phyloP scores from a whole-genome alignment of 2,797 vertebrate species.

The Enteromius afrohamiltoni region DNA sequence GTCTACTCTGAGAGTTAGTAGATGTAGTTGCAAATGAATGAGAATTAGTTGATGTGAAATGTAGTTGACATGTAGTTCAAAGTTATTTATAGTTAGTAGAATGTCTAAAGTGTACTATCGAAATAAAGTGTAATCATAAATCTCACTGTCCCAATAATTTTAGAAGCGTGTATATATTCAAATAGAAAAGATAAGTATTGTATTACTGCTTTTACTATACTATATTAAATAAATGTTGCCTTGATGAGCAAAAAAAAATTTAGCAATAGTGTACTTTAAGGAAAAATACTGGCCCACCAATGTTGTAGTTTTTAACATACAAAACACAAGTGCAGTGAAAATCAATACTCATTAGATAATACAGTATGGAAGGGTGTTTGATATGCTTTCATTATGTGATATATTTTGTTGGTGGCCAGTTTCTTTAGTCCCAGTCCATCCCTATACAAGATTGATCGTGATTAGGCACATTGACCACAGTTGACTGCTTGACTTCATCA shows the following conservation, averaged over 20 bases:
- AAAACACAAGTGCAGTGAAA: not conserved
- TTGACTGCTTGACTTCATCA: constrained; percentile 39
- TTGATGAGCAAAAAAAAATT: not conserved
- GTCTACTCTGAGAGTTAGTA: too few species aligned
- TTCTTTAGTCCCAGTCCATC: not conserved
- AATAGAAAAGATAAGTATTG: not conserved
- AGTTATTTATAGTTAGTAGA: too few species aligned
- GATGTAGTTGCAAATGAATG: too few species aligned
- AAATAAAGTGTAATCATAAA: too few species aligned
- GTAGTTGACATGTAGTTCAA: too few species aligned
- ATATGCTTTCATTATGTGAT: not conserved
- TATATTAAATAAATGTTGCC: not conserved
- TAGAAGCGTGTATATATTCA: not conserved
- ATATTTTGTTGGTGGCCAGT: not conserved
- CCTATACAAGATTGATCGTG: constrained; percentile 21
- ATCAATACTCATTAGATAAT: not conserved
- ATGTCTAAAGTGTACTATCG: too few species aligned
- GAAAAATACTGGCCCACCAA: not conserved
- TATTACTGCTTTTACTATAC: not conserved
- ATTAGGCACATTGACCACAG: constrained; percentile 27
- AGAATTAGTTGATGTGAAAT: too few species aligned
- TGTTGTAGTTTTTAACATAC: not conserved
- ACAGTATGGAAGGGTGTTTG: not conserved
- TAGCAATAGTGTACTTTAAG: not conserved
- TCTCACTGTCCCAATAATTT: too few species aligned